Evolutionary conservation across 2,888 invertebrate species (phyloP).

Genomic region (Agriotes lineatus): DNA sequence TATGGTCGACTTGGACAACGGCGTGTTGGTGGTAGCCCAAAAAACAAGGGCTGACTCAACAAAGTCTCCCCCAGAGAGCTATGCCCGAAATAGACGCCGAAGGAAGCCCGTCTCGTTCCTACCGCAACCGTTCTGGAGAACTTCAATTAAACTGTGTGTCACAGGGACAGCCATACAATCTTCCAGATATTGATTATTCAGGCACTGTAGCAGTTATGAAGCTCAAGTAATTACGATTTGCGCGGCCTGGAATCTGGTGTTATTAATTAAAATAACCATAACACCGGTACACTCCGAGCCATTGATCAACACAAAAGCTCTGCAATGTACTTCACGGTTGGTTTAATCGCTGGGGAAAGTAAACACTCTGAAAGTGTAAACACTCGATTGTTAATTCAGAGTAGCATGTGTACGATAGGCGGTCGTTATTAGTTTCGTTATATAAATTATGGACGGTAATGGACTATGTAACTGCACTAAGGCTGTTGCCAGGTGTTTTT

Average conservation of each 20-base stretch:
- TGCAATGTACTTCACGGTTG: conserved; percentile 21
- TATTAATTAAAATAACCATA: conserved; percentile 12
- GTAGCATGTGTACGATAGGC: background rate
- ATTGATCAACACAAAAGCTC: conserved; percentile 2
- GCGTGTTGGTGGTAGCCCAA: conserved; percentile 6
- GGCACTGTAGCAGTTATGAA: background rate
- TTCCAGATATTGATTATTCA: conserved; percentile 11
- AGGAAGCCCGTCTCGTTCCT: background rate
- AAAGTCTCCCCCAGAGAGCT: background rate
- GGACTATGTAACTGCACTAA: background rate
- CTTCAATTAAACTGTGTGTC: conserved; percentile 15
- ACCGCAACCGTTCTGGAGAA: background rate
- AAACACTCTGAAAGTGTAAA: conserved; percentile 17
- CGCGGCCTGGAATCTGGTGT: background rate
- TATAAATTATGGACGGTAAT: background rate
- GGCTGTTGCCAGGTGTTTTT: background rate
- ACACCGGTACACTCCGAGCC: background rate
- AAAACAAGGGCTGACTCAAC: conserved; percentile 6
- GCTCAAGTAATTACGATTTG: background rate
- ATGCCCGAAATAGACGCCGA: background rate
- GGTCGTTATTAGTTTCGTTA: background rate
- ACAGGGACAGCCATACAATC: background rate
- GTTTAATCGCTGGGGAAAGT: conserved; percentile 10
- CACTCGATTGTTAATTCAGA: conserved; percentile 16
- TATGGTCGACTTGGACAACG: background rate